Evolutionary conservation across 2,113 vertebrate genomes (phyloP).

Genomic region (Poicephalus gulielmi): DNA sequence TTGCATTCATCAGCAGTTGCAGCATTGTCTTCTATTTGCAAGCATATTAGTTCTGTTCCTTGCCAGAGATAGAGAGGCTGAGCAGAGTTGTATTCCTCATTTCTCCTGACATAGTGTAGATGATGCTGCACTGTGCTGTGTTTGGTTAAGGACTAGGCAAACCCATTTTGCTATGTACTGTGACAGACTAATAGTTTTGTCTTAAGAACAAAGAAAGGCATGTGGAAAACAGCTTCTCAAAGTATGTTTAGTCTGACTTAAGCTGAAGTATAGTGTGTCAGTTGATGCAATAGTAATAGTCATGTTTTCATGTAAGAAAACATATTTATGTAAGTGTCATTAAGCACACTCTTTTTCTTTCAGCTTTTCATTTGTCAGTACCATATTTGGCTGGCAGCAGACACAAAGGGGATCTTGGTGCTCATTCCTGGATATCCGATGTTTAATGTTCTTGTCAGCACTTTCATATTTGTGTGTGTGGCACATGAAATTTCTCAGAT

Average conservation of each 20-base stretch:
- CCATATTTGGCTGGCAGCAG: slow-evolving; percentile 97
- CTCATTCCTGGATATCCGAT: slow-evolving; percentile 93
- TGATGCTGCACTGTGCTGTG: accelerated
- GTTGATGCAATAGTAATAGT: background rate
- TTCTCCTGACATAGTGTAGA: background rate
- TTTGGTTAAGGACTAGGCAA: background rate
- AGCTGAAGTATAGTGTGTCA: background rate
- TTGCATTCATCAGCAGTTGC: background rate
- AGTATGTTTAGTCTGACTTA: background rate
- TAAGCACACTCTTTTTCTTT: background rate
- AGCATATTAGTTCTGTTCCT: background rate
- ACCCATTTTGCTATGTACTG: background rate
- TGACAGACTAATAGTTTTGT: background rate
- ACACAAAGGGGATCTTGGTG: slow-evolving; percentile 95
- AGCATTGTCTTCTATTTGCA: background rate
- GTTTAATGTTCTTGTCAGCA: slow-evolving; percentile 93
- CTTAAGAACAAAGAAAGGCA: background rate
- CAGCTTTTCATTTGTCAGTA: slow-evolving; percentile 99
- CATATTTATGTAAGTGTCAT: background rate
- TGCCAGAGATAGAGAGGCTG: background rate
- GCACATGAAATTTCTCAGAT: slow-evolving; percentile 97
- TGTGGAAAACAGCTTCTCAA: background rate
- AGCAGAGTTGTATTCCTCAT: background rate
- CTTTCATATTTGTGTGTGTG: slow-evolving; percentile 97
- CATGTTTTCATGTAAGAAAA: background rate